Evolutionary conservation across 2,113 vertebrate species (phyloP), one percentile per base, ranked within the genome.

Genomic region (Pachypanchax playfairii): DNA sequence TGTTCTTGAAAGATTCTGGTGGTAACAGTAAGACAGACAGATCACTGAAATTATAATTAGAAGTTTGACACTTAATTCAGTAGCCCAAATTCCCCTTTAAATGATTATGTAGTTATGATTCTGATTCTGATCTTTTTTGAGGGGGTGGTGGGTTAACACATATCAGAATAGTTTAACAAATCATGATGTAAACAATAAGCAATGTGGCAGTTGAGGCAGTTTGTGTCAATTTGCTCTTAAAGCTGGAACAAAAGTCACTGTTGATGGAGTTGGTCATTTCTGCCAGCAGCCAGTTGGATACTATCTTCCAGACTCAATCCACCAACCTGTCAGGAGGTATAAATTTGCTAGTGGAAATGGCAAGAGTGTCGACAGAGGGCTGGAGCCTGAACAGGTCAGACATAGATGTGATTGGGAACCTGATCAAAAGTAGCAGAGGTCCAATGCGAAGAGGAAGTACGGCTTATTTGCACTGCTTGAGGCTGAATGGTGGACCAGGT

Each of bases 361-460:
- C 14, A 14, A 36, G 51, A 65, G 33, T 49, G 72, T 59, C 4
- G n/a, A 77, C 61, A 49, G 47, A 62, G 41, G 57, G 62, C 50
- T 44, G 29, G 46, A 65, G 77, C 56, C 72, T 56, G 65, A 77
- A 42, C 39, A 41, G 59, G 70, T 77, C 61, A 52, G 71, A 76
- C 76, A n/a, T 33, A 25, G 61, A 68, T 78, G 72, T 80, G 79
- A 83, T 73, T 79, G 73, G 65, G 50, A 70, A 69, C 75, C 79
- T 55, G 74, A 85, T 84, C 49, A 71, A 80, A 71, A 79, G 73
- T 42, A 79, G 58, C 77, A 80, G 77, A 65, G 58, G 64, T 55
- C 49, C 47, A 39, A 20, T 65, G 46, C 44, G 22, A 9, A 65
- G 38, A 59, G 57, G 57, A 82, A 58, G 42, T 39, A 9, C 49